Percentiles rank a stretch among this genome's conserved stretches.
Conservation (phyloP, 2,888 invertebrate genomes). For the Petrophora chlorosata region DNA sequence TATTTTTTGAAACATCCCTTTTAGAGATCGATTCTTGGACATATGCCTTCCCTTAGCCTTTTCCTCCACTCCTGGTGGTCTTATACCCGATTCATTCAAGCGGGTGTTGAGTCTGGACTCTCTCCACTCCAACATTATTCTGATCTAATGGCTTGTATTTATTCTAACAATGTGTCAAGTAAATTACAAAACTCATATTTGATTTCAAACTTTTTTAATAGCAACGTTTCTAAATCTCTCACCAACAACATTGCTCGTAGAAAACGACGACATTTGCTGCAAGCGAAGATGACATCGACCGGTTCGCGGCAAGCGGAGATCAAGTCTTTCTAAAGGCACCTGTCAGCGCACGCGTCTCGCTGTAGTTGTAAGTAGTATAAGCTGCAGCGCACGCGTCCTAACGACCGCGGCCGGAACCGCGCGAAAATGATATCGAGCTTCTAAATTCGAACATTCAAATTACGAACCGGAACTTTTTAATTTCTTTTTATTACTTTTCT, state of each 20-base stretch:
- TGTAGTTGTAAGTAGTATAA: slow-evolving; percentile 58
- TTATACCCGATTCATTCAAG: too few species aligned
- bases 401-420: slow-evolving; percentile 56
- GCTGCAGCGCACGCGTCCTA: slow-evolving; percentile 66
- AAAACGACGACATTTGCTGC: slow-evolving; percentile 34
- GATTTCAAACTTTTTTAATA: slow-evolving; percentile 4
- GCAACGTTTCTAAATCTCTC: slow-evolving; percentile 13
- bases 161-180: too few species aligned
- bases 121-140: too few species aligned
- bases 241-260: slow-evolving; percentile 1
- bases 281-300: slow-evolving; percentile 56
- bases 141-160: too few species aligned
- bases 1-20: too few species aligned
- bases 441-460: slow-evolving; percentile 40
- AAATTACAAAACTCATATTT: too few species aligned
- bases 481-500: too few species aligned
- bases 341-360: slow-evolving; percentile 54
- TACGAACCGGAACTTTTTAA: slow-evolving; percentile 7
- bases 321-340: slow-evolving; percentile 55
- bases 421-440: slow-evolving; percentile 71
- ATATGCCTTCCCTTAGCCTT: too few species aligned
- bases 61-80: too few species aligned
- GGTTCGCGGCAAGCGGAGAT: slow-evolving; percentile 42
- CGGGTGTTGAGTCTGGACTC: too few species aligned
- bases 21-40: too few species aligned